These are phyloP conservation scores for Cyphomyrus plagiostoma DNA, from an alignment of 2,113 vertebrate genomes.

Conservation along the genomic window DNA sequence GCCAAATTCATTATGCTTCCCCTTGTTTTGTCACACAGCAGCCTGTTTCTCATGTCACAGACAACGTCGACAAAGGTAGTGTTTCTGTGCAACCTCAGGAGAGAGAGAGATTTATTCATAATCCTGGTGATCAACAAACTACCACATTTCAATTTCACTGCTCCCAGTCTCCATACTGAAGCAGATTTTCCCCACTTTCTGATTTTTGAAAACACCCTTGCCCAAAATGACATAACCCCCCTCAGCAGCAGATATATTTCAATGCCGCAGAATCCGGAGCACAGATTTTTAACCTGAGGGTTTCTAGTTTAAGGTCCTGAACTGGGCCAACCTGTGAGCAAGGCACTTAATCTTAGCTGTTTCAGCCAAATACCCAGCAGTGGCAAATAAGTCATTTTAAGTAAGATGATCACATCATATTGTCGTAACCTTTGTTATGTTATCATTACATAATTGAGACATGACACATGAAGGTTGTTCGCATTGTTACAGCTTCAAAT, in stretches of 20 bases:
- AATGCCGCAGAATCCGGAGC: not conserved
- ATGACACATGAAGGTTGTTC: not conserved
- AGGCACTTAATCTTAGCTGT: not conserved
- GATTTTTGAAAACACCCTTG: not conserved
- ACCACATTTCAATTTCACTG: not conserved
- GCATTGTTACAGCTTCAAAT: not conserved
- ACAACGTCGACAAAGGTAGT: not conserved
- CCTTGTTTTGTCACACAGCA: not conserved
- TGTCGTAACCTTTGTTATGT: not conserved
- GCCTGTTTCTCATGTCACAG: not conserved
- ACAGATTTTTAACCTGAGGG: not conserved
- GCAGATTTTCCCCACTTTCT: not conserved
- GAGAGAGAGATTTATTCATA: not conserved
- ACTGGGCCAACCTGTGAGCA: not conserved
- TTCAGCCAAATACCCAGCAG: slow-evolving; percentile 6
- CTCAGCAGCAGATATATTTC: not conserved
- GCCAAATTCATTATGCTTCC: not conserved
- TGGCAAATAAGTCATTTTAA: not conserved
- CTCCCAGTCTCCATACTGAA: not conserved
- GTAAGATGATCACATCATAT: not conserved
- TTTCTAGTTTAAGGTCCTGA: not conserved
- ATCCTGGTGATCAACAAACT: not conserved
- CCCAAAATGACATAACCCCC: not conserved
- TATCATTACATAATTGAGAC: not conserved
- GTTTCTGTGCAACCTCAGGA: not conserved